These are phyloP conservation scores for Hoplostethus mediterraneus DNA, from an alignment of 2,797 vertebrate genomes.

Conservation along the genomic window DNA sequence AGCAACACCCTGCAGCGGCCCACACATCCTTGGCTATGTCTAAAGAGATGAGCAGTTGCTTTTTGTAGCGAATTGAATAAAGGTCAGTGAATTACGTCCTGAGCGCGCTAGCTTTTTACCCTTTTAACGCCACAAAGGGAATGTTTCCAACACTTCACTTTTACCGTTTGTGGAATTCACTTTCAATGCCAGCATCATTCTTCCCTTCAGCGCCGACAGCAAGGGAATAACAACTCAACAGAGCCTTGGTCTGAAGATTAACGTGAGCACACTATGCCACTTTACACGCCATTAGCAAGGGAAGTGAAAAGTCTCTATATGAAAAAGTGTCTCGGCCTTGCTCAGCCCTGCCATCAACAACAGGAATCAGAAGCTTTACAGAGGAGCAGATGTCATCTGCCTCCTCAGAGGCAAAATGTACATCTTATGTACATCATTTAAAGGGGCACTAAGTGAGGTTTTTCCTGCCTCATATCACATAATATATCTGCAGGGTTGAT, in stretches of 20 bases:
- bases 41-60: constrained; percentile 74
- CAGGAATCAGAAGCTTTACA: constrained; percentile 15
- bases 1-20: constrained; percentile 17
- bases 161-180: constrained; percentile 54
- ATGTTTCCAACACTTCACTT: constrained; percentile 65
- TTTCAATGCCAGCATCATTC: constrained; percentile 54
- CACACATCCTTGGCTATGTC: constrained; percentile 67
- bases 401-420: background rate
- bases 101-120: constrained; percentile 56
- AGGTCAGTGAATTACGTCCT: constrained; percentile 55
- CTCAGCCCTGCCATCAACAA: background rate
- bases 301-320: constrained; percentile 7
- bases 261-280: constrained; percentile 59
- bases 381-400: constrained; percentile 11
- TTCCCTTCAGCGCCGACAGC: constrained; percentile 12
- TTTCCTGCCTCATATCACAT: too few species aligned
- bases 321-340: constrained; percentile 39
- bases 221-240: constrained; percentile 49
- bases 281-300: constrained; percentile 35
- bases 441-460: background rate
- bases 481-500: too few species aligned
- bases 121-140: constrained; percentile 52
- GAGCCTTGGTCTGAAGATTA: constrained; percentile 71
- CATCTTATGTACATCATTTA: background rate
- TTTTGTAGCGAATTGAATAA: constrained; percentile 73